Conservation (phyloP, 1,140 invertebrate species). For the Himalopsyche phryganea region DNA sequence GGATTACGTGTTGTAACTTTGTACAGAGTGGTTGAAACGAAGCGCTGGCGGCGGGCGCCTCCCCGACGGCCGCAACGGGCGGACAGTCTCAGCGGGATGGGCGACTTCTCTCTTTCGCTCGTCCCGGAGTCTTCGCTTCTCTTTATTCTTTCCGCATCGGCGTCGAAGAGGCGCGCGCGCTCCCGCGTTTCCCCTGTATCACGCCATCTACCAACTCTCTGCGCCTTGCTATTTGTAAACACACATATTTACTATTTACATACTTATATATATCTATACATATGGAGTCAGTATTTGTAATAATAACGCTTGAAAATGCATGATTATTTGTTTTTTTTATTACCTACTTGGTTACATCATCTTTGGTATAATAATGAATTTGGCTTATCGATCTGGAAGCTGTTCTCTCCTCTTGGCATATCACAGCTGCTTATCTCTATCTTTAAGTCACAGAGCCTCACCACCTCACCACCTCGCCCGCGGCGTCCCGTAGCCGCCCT, state of each 20-base stretch:
- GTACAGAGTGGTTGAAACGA: constrained; percentile 34
- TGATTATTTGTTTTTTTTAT: constrained; percentile 83
- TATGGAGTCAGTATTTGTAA: constrained; percentile 73
- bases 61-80: constrained; percentile 4
- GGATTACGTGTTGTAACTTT: constrained; percentile 36
- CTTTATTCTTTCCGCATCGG: not conserved
- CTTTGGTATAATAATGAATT: constrained; percentile 35
- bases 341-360: constrained; percentile 66
- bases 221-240: constrained; percentile 36
- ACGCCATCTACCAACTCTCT: constrained; percentile 35
- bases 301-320: constrained; percentile 84
- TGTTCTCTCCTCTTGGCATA: constrained; percentile 35
- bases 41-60: constrained; percentile 15
- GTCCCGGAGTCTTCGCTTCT: not conserved
- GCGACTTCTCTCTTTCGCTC: constrained; percentile 12
- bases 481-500: not conserved
- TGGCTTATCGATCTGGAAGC: constrained; percentile 35
- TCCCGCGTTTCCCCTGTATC: constrained; percentile 23
- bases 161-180: not conserved
- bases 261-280: constrained; percentile 57
- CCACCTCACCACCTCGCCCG: constrained; percentile 19
- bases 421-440: constrained; percentile 34
- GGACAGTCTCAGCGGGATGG: not conserved
- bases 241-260: constrained; percentile 41
- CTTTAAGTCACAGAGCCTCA: constrained; percentile 32